Base-by-base conservation (phyloP, 2,797 vertebrate species). In the Helostoma temminkii region DNA sequence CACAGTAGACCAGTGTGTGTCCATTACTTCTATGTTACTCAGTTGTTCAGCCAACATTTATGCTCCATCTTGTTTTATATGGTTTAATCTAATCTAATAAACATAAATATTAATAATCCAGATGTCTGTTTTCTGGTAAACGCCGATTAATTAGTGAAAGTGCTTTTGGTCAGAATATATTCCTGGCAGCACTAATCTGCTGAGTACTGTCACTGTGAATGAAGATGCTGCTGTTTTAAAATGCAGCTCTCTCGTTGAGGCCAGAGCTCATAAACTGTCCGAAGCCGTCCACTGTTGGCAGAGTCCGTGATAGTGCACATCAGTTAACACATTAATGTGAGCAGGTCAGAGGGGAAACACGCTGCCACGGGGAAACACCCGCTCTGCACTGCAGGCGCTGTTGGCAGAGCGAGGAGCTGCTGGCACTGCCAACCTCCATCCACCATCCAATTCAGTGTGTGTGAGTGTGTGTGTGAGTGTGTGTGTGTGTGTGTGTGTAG, bases 251-350 rank as follows among this genome's bases (percentile, higher is more conserved):
- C 12, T 8, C 9, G 0, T 1, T 46, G 42, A 66, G 42, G 48
- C 18, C 26, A 37, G 42, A 19, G 48, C 50, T 41, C 53, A 21
- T 39, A 55, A 54, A 47, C 24, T 0, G 14, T 66, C 46, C 53
- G 63, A 43, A 43, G 36, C 55, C 34, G 12, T 61, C 30, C 1
- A 5, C n/a, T 56, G 21, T 34, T 76, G 76, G 78, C 82, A 52
- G 30, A 3, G 26, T 66, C 57, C 9, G 7, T 3, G 2, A 4
- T 6, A 7, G 22, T 2, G 9, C 60, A 37, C 53, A 49, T 65
- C 72, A 69, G 73, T 80, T 82, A 82, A 60, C 74, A 57, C 66
- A n/a, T 74, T 74, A 78, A 74, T 24, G 68, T 74, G 71, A 21
- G 73, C 59, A 55, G 75, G 82, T 80, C 64, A 57, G 64, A 47